A percentile compares a stretch with the other conserved stretches of the same genome.
Conservation (phyloP, 2,888 invertebrate species). For the Acrocera orbiculus region DNA sequence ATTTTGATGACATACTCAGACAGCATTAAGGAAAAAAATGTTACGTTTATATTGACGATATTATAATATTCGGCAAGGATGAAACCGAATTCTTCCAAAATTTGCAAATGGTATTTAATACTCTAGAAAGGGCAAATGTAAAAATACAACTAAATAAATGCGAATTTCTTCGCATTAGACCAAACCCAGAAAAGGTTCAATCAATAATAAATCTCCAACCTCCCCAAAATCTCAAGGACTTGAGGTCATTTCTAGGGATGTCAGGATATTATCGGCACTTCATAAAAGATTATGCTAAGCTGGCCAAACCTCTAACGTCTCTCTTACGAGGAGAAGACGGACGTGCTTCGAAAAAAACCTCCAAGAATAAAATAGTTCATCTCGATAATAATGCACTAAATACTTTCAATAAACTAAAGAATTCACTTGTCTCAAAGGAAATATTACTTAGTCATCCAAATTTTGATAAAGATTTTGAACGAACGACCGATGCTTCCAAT, state of each 20-base stretch:
- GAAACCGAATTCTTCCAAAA: conserved; percentile 2
- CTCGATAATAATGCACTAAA: not conserved
- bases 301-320: too few relatives aligned
- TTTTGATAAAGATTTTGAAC: not conserved
- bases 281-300: conserved; percentile 1
- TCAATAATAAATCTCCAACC: too few relatives aligned
- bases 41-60: conserved; percentile 5
- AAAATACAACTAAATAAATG: not conserved
- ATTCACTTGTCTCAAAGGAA: not conserved
- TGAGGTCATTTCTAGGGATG: conserved; percentile 1
- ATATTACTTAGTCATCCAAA: not conserved
- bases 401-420: not conserved
- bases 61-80: conserved; percentile 2
- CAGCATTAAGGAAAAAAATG: conserved; percentile 1
- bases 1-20: too few relatives aligned
- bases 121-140: conserved; percentile 3
- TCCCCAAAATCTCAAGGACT: not conserved
- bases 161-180: not conserved
- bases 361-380: not conserved
- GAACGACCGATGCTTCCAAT: conserved; percentile 7
- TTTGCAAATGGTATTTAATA: not conserved
- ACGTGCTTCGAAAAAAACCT: not conserved
- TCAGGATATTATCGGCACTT: not conserved
- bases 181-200: not conserved
- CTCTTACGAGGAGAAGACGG: not conserved